phyloP scores from a whole-genome alignment of 2,888 invertebrate genomes.

The Limnephilus marmoratus region DNA sequence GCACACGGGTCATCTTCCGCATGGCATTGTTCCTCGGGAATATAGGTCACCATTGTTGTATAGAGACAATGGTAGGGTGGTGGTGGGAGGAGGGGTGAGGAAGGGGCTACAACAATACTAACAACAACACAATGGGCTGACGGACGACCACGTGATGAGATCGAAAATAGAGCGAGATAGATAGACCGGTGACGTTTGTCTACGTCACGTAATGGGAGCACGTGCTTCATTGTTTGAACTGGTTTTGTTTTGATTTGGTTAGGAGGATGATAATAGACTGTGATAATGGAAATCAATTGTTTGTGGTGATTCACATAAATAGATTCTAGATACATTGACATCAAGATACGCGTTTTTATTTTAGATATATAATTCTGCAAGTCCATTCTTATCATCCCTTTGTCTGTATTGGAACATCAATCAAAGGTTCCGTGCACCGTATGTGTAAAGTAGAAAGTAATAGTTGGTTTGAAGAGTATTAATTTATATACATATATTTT shows the following conservation, averaged over 20 bases:
- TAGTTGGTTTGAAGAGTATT: too few species aligned
- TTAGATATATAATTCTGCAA: background rate
- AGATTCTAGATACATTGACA: background rate
- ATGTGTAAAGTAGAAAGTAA: too few species aligned
- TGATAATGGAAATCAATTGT: background rate
- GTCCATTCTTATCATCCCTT: background rate
- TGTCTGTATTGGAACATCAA: too few species aligned
- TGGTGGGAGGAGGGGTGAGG: background rate
- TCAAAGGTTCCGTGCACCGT: too few species aligned
- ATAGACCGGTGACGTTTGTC: background rate
- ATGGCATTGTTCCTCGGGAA: constrained; percentile 13
- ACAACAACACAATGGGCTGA: background rate
- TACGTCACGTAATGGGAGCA: constrained; percentile 6
- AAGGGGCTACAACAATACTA: background rate
- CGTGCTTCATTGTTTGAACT: background rate
- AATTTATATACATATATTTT: too few species aligned
- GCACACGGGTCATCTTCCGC: constrained; percentile 12
- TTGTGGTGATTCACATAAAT: background rate
- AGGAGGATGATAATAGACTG: background rate
- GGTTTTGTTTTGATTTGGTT: background rate
- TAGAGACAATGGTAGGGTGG: constrained; percentile 5
- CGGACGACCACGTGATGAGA: constrained; percentile 26
- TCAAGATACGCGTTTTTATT: background rate
- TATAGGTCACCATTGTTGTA: constrained; percentile 18
- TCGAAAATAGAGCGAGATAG: constrained; percentile 20